phyloP scores from a whole-genome alignment of 2,888 invertebrate species.

The Syritta pipiens region DNA sequence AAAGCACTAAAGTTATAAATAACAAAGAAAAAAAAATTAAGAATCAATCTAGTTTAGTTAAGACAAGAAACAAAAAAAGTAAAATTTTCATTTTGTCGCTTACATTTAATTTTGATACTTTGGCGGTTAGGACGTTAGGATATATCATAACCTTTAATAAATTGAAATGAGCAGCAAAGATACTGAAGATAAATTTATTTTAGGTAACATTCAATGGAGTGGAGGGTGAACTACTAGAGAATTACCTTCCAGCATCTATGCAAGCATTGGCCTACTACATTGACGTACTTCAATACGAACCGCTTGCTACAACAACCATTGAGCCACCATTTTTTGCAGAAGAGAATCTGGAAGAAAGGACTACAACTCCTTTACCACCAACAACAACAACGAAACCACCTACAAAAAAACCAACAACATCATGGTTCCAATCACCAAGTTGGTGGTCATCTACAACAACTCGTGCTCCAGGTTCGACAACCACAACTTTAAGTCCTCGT shows the following conservation, averaged over 20 bases:
- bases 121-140: no score
- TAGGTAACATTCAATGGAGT: no score
- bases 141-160: no score
- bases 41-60: no score
- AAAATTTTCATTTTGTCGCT: no score
- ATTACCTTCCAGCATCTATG: slow-evolving; percentile 78
- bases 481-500: slow-evolving; percentile 71
- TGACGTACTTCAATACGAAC: slow-evolving; percentile 78
- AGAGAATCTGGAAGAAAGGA: slow-evolving; percentile 53
- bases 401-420: slow-evolving; percentile 58
- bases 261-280: slow-evolving; percentile 79
- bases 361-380: neutral
- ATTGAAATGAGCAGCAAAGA: no score
- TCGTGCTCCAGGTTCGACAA: slow-evolving; percentile 61
- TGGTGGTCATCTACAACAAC: slow-evolving; percentile 68
- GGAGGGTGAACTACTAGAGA: slow-evolving; percentile 73
- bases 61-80: no score
- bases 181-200: no score
- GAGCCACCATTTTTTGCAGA: slow-evolving; percentile 77
- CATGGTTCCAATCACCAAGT: slow-evolving; percentile 60
- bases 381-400: slow-evolving; percentile 53
- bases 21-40: no score
- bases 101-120: no score
- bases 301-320: slow-evolving; percentile 75
- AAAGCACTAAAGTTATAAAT: no score